Conservation (phyloP, 92 coral and sea anemone genomes). For the Bergia sp. region DNA sequence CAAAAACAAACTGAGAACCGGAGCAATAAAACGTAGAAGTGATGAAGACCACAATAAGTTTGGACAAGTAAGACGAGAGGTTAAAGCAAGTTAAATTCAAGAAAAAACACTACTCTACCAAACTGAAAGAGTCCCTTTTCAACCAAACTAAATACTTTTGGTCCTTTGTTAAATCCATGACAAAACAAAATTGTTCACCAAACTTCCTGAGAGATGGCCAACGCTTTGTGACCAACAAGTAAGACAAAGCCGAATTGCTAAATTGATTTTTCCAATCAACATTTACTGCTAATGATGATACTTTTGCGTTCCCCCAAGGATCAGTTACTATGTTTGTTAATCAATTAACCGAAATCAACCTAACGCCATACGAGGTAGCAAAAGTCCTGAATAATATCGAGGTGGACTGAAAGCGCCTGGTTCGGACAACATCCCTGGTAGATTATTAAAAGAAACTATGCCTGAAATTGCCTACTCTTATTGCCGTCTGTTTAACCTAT, state of each 20-base stretch:
- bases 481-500: constrained; percentile 15
- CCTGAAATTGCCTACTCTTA: constrained; percentile 28
- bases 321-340: neutral
- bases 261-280: constrained; percentile 50
- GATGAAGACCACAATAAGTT: constrained; percentile 31
- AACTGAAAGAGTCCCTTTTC: constrained; percentile 49
- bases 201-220: constrained; percentile 50
- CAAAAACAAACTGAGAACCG: constrained; percentile 40
- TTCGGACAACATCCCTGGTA: constrained; percentile 5
- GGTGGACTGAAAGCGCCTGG: too few species aligned
- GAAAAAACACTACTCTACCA: constrained; percentile 37
- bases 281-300: constrained; percentile 37
- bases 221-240: constrained; percentile 31
- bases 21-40: constrained; percentile 31
- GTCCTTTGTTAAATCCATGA: constrained; percentile 59
- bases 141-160: constrained; percentile 48
- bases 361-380: too few species aligned
- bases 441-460: constrained; percentile 34
- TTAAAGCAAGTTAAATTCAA: constrained; percentile 45
- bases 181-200: constrained; percentile 50
- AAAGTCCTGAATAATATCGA: too few species aligned
- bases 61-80: constrained; percentile 40
- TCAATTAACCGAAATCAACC: too few species aligned
- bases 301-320: neutral
- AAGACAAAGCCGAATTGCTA: constrained; percentile 54